phyloP scores from a whole-genome alignment of 2,797 vertebrate species.

The Neosilurus hyrtlii region DNA sequence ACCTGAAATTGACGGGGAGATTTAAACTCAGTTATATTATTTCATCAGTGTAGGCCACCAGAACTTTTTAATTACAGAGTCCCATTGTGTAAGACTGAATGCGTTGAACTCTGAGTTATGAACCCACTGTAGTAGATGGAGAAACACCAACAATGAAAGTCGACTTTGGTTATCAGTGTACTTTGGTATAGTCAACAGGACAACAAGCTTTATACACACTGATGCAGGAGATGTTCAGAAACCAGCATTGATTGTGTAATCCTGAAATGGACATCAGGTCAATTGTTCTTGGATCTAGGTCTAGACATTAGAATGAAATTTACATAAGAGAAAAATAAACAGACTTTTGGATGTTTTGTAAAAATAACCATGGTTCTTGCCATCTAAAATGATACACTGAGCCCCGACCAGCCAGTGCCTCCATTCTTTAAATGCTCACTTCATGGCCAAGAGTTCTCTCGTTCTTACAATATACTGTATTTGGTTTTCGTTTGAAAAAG shows the following conservation, averaged over 20 bases:
- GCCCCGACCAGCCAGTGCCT: not conserved
- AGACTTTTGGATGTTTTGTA: not conserved
- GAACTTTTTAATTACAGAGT: not conserved
- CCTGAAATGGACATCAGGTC: not conserved
- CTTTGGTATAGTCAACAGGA: not conserved
- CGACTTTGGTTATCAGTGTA: not conserved
- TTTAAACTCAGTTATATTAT: not conserved
- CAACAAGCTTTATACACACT: not conserved
- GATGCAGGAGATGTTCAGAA: not conserved
- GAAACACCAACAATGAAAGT: not conserved
- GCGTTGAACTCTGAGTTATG: not conserved
- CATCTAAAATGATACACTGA: not conserved
- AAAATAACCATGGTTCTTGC: not conserved
- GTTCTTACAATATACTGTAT: not conserved
- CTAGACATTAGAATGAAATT: not conserved
- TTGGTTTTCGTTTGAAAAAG: not conserved
- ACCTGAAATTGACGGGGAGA: not conserved
- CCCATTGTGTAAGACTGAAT: not conserved
- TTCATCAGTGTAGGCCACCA: not conserved
- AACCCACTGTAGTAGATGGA: not conserved
- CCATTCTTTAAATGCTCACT: not conserved
- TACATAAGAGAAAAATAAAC: not conserved
- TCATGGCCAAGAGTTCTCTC: not conserved
- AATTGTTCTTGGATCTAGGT: not conserved
- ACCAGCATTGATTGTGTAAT: not conserved